Evolutionary conservation across 2,888 invertebrate genomes (phyloP).

Genomic region (Trileptium ribeirensis): DNA sequence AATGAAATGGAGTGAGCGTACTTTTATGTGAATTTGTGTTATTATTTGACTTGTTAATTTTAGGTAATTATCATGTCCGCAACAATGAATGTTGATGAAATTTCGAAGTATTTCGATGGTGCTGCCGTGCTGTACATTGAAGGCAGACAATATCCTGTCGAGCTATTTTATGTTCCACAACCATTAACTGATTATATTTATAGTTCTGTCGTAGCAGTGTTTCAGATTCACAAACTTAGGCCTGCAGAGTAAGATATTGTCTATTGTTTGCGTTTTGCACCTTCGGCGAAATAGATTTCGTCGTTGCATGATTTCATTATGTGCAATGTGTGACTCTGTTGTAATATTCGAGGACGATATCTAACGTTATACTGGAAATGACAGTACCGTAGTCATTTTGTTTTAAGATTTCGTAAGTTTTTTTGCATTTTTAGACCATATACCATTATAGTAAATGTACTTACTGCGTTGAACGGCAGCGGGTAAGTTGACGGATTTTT

Average conservation of each 20-base stretch:
- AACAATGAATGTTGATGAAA: conserved; percentile 85
- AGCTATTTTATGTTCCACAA: conserved; percentile 40
- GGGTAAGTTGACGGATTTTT: too few species aligned
- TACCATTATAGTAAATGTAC: too few species aligned
- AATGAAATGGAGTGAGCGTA: too few species aligned
- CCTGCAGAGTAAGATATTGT: conserved; percentile 49
- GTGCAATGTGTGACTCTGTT: too few species aligned
- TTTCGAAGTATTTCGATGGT: conserved; percentile 76
- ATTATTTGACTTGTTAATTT: conserved; percentile 59
- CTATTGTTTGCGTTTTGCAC: neutral
- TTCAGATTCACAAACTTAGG: conserved; percentile 53
- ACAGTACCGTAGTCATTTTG: too few species aligned
- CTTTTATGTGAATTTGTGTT: neutral
- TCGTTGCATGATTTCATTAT: too few species aligned
- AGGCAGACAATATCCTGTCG: conserved; percentile 67
- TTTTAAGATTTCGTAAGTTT: too few species aligned
- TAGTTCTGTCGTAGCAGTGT: conserved; percentile 53
- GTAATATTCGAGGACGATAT: too few species aligned
- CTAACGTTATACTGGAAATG: too few species aligned
- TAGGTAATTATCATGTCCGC: conserved; percentile 86
- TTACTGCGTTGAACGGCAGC: too few species aligned
- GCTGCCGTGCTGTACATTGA: conserved; percentile 79
- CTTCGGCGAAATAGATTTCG: too few species aligned
- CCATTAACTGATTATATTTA: conserved; percentile 51
- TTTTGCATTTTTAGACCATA: too few species aligned